Base-by-base conservation (phyloP, 2,888 invertebrate species). In the Laspeyria flexula region DNA sequence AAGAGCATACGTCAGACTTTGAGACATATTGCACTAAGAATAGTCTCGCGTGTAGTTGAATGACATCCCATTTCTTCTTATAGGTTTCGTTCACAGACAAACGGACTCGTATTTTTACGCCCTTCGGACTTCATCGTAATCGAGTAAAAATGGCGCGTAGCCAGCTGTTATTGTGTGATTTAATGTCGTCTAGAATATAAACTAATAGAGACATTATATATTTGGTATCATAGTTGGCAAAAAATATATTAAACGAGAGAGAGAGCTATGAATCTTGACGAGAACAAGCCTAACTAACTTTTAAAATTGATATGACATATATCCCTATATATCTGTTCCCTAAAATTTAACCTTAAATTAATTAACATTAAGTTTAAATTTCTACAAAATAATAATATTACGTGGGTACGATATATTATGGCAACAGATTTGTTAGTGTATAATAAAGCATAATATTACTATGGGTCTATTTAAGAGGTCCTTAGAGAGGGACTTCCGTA, bases 111-210 rank as follows among this genome's bases (percentile, higher is more conserved):
- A 45, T 44, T 48, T 57, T 48, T 43, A 31, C 48, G 45, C 52
- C 51, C 66, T 59, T 65, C 61, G 50, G 62, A 69, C 55, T 61
- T 58, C 51, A 54, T 65, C 51, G 50, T 61, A 59, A 61, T 69
- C 51, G 59, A 46, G 45, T 34, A 68, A 64, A 60, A 64, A 68
- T 65, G 65, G 65, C 65, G 44, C 60, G 41, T 39, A 42, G 65
- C 57, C 68, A 63, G 69, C 57, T 68, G 65, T 64, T 68, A 53
- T 47, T 29, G 55, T 47, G 31, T 51, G 55, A 60, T 60, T 63
- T 67, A 65, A 59, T 55, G 42, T 45, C 41, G 43, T 67, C 56
- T 53, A 65, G 52, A 53, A 52, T 43, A 43, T 43, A 18, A 35
- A 29, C 27, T 35, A 29, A 35, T 12, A 29, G 43, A 35, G 15